Evolutionary conservation across 2,888 invertebrate species (phyloP).

Genomic region (Tryphoninae sp.): DNA sequence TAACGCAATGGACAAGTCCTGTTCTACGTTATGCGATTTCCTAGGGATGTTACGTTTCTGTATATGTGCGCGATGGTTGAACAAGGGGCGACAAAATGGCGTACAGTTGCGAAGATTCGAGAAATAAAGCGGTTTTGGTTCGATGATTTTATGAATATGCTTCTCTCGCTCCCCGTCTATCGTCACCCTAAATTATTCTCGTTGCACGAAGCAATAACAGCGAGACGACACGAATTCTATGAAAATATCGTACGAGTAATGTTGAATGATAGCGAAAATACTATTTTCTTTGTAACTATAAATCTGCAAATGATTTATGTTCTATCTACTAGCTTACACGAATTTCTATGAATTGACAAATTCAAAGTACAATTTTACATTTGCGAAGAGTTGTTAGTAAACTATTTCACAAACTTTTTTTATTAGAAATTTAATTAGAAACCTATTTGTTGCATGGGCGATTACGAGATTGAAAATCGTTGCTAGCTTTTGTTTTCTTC

Average conservation of each 20-base stretch:
- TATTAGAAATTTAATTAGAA: background rate
- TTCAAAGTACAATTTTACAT: background rate
- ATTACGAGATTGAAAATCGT: slow-evolving; percentile 34
- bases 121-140: slow-evolving; percentile 79
- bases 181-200: slow-evolving; percentile 24
- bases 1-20: slow-evolving; percentile 61
- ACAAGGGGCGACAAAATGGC: slow-evolving; percentile 60
- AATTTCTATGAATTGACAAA: background rate
- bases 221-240: slow-evolving; percentile 10
- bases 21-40: background rate
- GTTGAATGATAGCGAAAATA: background rate
- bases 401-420: background rate
- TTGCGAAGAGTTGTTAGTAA: background rate
- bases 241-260: background rate
- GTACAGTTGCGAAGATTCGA: slow-evolving; percentile 62
- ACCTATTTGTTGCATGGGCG: background rate
- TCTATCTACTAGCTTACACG: background rate
- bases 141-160: slow-evolving; percentile 80
- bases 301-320: background rate
- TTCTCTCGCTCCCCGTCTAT: slow-evolving; percentile 59
- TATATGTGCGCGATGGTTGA: background rate
- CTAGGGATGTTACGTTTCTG: background rate
- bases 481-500: slow-evolving; percentile 14
- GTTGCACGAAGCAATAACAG: background rate
- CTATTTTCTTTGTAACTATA: background rate